Evolutionary conservation across 2,113 vertebrate genomes (phyloP), one percentile per base, ranked within the genome.

Genomic region (Barbus barbus): DNA sequence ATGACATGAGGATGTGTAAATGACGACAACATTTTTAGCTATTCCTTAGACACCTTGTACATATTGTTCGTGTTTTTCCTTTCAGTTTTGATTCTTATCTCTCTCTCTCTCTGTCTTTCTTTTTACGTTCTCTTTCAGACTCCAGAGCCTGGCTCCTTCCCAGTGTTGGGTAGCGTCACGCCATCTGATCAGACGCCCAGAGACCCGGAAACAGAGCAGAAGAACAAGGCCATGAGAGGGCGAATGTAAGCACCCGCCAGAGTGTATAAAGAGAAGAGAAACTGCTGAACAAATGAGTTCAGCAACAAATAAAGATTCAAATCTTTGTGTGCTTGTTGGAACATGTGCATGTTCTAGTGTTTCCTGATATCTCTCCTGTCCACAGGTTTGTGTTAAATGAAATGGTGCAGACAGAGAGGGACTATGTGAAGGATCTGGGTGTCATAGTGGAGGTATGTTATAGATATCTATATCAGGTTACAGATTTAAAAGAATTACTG

Each of bases 191-290:
- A 96, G 91, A 89, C 90, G 28, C 93, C 96, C 38, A 95, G 96
- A 88, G 97, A 98, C 91, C 95, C 96, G 36, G 97, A 99, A 93
- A 96, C 96, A 16, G 98, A 99, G 24, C 96, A 97, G 91, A 95
- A 95, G 86, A 97, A 96, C 90, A 99, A 99, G 90, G 97, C 98
- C 2, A 93, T 99, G 89, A 94, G 97, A 90, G 98, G 97, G 88
- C 95, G 97, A 67, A 97, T 98, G 98, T 99, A 93, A 97, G 97
- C n/a, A n/a, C n/a, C n/a, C n/a, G n/a, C n/a, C n/a, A n/a, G n/a
- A n/a, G n/a, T n/a, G n/a, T n/a, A n/a, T n/a, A n/a, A n/a, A 3
- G 73, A 3, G 33, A 71, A 41, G 12, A 61, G 12, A 61, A 26
- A 26, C 67, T 38, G 18, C 9, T 38, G 33, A 41, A 41, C 16